These are phyloP conservation scores for Notocelia uddmanniana DNA, from an alignment of 2,888 invertebrate species.

Conservation along the genomic window DNA sequence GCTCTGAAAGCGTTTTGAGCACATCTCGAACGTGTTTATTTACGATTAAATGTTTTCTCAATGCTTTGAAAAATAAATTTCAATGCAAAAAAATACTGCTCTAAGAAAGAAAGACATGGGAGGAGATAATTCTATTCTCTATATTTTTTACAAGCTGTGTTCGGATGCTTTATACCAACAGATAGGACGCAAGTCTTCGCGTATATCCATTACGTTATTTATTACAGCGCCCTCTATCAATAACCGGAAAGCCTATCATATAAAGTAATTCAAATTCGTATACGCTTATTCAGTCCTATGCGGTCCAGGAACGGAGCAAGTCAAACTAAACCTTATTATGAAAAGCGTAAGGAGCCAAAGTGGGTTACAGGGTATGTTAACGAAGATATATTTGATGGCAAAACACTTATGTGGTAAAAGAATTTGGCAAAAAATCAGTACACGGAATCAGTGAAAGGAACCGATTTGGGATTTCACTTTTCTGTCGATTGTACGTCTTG, in stretches of 20 bases:
- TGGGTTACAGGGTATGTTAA: neutral
- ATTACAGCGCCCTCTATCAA: neutral
- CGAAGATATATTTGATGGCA: constrained; percentile 11
- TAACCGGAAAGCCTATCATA: neutral
- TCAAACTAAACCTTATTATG: neutral
- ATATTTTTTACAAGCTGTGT: neutral
- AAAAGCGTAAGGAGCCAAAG: neutral
- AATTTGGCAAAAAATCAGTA: constrained; percentile 10
- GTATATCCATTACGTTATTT: constrained; percentile 1
- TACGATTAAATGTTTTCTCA: neutral
- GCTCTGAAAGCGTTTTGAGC: neutral
- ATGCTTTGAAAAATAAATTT: neutral
- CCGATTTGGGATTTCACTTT: neutral
- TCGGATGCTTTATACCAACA: neutral
- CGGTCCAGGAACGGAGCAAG: neutral
- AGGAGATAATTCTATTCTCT: neutral
- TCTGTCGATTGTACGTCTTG: neutral
- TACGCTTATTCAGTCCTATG: neutral
- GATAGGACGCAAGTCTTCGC: neutral
- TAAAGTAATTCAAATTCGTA: neutral
- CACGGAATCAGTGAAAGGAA: neutral
- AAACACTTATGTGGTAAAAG: constrained; percentile 15
- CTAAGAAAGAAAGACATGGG: too few relatives aligned
- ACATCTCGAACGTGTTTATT: neutral
- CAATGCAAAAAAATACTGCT: neutral